These are phyloP conservation scores for Trichomalopsis sarcophagae DNA, from an alignment of 1,140 invertebrate genomes.

Conservation along the genomic window DNA sequence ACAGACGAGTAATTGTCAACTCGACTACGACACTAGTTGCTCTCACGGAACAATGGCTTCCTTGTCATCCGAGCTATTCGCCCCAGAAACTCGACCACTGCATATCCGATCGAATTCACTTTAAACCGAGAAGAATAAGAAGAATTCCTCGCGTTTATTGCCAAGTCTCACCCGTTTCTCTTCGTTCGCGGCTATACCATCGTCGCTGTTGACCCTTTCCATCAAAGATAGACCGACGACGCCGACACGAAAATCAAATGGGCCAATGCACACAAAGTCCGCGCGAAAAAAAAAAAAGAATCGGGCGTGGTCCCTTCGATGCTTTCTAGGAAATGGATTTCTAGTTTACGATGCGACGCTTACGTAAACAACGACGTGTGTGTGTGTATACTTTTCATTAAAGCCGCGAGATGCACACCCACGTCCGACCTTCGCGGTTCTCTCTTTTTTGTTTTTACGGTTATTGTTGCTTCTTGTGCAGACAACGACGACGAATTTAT, in stretches of 20 bases:
- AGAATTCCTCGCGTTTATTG: neutral
- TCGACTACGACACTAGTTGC: neutral
- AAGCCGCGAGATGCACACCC: neutral
- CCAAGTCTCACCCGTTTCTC: neutral
- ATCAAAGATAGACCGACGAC: neutral
- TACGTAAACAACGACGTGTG: conserved; percentile 17
- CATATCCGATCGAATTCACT: neutral
- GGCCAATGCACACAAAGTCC: neutral
- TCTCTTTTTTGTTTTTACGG: conserved; percentile 15
- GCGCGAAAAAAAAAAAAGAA: neutral
- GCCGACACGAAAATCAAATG: neutral
- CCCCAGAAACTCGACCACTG: neutral
- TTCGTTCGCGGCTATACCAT: neutral
- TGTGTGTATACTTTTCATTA: conserved; percentile 38
- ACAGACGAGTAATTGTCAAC: neutral
- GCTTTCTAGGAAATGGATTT: conserved; percentile 42
- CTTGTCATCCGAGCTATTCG: neutral
- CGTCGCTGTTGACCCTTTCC: neutral
- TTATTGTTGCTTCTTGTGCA: neutral
- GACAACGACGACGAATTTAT: neutral
- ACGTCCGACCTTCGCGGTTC: neutral
- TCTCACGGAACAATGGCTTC: neutral
- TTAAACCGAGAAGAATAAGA: neutral
- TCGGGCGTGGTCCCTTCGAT: conserved; percentile 18
- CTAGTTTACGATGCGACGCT: conserved; percentile 7